Base-by-base conservation (phyloP, 2,113 vertebrate genomes). In the Noctilio leporinus region DNA sequence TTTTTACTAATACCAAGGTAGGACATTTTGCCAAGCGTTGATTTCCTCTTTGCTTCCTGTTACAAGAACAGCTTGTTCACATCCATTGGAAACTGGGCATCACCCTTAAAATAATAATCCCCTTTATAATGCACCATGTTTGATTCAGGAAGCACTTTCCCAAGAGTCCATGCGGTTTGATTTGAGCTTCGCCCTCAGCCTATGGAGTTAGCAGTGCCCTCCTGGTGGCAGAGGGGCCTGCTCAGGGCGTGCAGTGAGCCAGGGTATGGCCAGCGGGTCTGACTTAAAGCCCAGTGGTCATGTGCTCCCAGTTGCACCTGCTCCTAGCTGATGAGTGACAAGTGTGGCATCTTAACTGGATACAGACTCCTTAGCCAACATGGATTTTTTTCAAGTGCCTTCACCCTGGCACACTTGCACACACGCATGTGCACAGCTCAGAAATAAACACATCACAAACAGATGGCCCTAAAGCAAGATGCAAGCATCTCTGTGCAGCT, bases 11-110 rank as follows among this genome's bases (percentile, higher is more conserved):
- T 81, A 85, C 24, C 19, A 77, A 55, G 22, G 45, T 22, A 59
- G 35, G 49, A 75, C 22, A 55, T 75, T 69, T 93, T 86, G 3
- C 73, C 70, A 78, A 49, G 59, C 20, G 47, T 85, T 47, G 75
- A n/a, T 47, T 95, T 94, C 88, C 57, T 90, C 89, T 73, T 47
- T 38, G 40, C 81, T 93, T 94, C 76, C 88, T 85, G 45, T 88
- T 86, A 38, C 20, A 40, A 77, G 91, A 72, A 91, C 35, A 94
- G 49, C 82, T 67, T 77, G 55, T 82, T 84, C 65, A 3, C 33
- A 17, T 16, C 86, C 77, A 73, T 76, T 87, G 93, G 93, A 82
- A 92, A 94, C 81, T 87, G 80, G 86, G 82, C 67, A 59, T 62
- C 5, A 1, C 84, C 92, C 70, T 72, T 62, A 43, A 73, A 73